Base-by-base conservation (phyloP, 2,888 invertebrate genomes). In the Malthinus seriepunctatus region DNA sequence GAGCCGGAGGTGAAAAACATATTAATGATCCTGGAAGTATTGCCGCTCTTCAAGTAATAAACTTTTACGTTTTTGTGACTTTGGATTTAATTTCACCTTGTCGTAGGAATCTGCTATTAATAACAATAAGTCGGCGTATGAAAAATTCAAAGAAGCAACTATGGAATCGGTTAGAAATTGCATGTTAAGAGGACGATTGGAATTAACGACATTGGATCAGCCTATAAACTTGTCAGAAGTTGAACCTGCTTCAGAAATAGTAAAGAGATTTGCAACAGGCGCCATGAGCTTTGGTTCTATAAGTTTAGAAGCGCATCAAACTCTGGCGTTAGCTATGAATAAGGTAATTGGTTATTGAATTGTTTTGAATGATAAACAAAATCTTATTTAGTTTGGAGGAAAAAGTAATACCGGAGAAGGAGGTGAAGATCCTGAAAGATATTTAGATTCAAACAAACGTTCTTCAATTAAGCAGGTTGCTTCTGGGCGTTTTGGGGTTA, bases 401-500 rank as follows among this genome's bases (percentile, higher is more conserved):
- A 99, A 98, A 81, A 98, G 97, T 62, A 99, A 99, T 79, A 99
- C 99, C 0, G 99, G 99, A 15, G 99, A 99, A 81, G 99, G 99
- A 57, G 99, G 93, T 56, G 91, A 91, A 77, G 85, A 90, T 71
- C 86, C 90, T 0, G 90, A 91, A 70, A 82, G 91, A 54, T 96
- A 95, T 76, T 80, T 93, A 57, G 84, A 86, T 70, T 77, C 81
- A 70, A 83, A 92, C 79, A 88, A 86, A 67, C 86, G 97, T 8
- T 98, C 98, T 0, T 91, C 97, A 7, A 99, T 99, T 74, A 99
- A 99, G 78, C 99, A 99, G 83, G 96, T 99, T 10, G 99, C 99
- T 6, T 97, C 97, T 6, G 99, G 98, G 6, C 86, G 99, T 47
- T 99, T 99, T 80, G 98, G 99, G 7, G 99, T 99, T 3, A 99